These are phyloP conservation scores for Gobio occitaniae DNA, from an alignment of 2,797 vertebrate genomes.

Conservation along the genomic window DNA sequence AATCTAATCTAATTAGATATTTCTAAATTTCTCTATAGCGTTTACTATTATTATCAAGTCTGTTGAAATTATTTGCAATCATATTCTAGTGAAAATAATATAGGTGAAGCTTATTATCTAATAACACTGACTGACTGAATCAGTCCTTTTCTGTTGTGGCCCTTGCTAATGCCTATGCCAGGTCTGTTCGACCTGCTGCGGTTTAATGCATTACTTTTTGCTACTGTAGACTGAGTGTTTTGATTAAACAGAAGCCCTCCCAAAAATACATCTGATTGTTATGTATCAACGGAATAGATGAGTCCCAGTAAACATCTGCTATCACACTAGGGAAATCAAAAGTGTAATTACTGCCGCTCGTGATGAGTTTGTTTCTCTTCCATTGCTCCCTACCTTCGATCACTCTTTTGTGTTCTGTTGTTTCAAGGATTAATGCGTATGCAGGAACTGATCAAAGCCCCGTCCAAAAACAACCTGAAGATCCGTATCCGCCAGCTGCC, in stretches of 20 bases:
- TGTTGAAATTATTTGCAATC: background rate
- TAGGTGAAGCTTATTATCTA: background rate
- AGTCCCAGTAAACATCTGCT: conserved; percentile 30
- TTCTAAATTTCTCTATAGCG: background rate
- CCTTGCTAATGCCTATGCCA: background rate
- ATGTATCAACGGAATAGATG: conserved; percentile 20
- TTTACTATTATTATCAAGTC: background rate
- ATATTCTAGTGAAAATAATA: background rate
- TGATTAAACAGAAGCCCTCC: background rate
- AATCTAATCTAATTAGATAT: background rate
- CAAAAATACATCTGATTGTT: conserved; percentile 18
- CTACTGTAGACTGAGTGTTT: background rate
- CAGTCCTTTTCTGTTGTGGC: background rate
- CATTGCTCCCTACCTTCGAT: conserved; percentile 26
- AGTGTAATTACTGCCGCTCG: conserved; percentile 29
- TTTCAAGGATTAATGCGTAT: conserved; percentile 91
- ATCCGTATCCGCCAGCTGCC: conserved; percentile 96
- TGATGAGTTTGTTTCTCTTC: conserved; percentile 44
- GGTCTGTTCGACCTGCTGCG: background rate
- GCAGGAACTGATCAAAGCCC: conserved; percentile 98
- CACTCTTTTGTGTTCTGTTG: conserved; percentile 37
- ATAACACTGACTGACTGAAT: background rate
- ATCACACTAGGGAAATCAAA: conserved; percentile 48
- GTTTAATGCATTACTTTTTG: background rate
- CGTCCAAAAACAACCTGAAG: conserved; percentile 94